phyloP scores from a whole-genome alignment of 2,888 invertebrate species.

The Idaea dimidiata region DNA sequence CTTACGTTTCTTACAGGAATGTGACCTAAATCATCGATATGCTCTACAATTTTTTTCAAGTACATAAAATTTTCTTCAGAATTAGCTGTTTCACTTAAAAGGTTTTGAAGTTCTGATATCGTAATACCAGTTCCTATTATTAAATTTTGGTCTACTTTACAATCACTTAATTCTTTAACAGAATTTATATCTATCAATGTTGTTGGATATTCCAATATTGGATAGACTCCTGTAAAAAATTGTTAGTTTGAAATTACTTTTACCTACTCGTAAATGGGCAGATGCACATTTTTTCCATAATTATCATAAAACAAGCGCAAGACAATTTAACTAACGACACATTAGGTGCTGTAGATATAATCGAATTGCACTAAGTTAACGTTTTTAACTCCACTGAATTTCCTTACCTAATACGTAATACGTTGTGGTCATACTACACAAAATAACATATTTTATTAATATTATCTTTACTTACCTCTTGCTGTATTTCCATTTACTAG shows the following conservation, averaged over 20 bases:
- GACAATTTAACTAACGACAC: too few species aligned
- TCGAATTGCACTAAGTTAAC: too few species aligned
- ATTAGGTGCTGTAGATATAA: too few species aligned
- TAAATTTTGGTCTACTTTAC: slow-evolving; percentile 56
- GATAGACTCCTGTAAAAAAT: slow-evolving; percentile 57
- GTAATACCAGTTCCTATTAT: slow-evolving; percentile 61
- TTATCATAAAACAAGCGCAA: too few species aligned
- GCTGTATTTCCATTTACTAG: slow-evolving; percentile 87
- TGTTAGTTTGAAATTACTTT: not conserved
- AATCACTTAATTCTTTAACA: slow-evolving; percentile 54
- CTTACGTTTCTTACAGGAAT: slow-evolving; percentile 87
- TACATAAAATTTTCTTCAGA: slow-evolving; percentile 78
- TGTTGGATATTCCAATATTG: slow-evolving; percentile 54
- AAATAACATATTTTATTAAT: too few species aligned
- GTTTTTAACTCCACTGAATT: too few species aligned
- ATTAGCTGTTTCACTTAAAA: slow-evolving; percentile 53
- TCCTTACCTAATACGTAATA: too few species aligned
- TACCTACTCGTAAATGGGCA: too few species aligned
- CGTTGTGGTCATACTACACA: too few species aligned
- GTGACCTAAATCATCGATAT: slow-evolving; percentile 86
- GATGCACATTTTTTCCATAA: too few species aligned
- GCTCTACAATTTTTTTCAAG: slow-evolving; percentile 80
- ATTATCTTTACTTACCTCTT: slow-evolving; percentile 69
- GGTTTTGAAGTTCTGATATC: slow-evolving; percentile 60
- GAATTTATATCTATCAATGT: slow-evolving; percentile 60